phyloP scores from a whole-genome alignment of 1,140 invertebrate genomes.

The Euura saliciscinereae region DNA sequence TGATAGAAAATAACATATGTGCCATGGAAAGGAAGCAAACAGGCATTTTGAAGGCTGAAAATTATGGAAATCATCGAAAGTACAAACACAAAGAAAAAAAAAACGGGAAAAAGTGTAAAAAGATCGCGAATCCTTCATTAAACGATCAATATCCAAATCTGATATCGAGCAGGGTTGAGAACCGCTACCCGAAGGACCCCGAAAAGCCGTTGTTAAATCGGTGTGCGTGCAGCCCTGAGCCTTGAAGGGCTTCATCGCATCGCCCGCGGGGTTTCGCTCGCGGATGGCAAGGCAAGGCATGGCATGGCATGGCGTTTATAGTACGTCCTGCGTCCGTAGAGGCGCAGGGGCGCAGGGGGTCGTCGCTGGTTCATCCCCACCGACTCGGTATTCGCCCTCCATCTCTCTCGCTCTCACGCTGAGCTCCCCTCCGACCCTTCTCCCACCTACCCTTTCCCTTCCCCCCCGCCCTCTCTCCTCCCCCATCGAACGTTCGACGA shows the following conservation, averaged over 20 bases:
- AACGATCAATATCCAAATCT: background rate
- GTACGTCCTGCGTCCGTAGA: background rate
- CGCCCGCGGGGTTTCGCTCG: background rate
- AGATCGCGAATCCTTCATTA: background rate
- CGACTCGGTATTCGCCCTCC: too few species aligned
- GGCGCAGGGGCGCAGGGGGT: background rate
- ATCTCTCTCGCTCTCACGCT: background rate
- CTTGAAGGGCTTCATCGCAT: background rate
- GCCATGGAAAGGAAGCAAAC: too few species aligned
- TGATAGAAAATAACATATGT: too few species aligned
- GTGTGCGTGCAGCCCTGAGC: too few species aligned
- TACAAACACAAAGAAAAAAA: too few species aligned
- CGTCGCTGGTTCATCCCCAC: too few species aligned
- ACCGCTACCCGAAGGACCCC: background rate
- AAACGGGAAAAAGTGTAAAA: too few species aligned
- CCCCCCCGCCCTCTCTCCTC: background rate
- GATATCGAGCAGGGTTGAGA: background rate
- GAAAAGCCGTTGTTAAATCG: background rate
- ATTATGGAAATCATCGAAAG: too few species aligned
- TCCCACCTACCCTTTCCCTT: slow-evolving; percentile 16
- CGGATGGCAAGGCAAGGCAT: background rate
- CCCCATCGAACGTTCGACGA: background rate
- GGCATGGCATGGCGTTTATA: background rate
- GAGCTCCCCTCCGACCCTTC: slow-evolving; percentile 7
- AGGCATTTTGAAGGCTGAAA: too few species aligned